phyloP scores from a whole-genome alignment of 2,888 invertebrate species.

The Alloscopus bannaensis region DNA sequence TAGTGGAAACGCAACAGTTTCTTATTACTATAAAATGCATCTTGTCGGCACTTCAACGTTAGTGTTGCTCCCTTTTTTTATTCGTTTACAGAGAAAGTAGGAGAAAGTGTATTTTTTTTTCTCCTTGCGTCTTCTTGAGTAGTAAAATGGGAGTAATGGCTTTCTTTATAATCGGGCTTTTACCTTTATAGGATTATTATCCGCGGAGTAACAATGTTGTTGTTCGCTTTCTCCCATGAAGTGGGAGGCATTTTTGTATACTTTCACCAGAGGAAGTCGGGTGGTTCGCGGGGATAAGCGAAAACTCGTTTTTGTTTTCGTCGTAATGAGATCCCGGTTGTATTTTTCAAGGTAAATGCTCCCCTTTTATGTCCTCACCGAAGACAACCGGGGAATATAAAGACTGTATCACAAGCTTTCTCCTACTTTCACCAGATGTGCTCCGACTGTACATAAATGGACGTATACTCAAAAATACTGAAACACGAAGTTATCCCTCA shows the following conservation, averaged over 20 bases:
- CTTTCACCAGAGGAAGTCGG: background rate
- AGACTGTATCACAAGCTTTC: background rate
- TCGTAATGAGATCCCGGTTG: conserved; percentile 35
- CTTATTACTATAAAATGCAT: conserved; percentile 38
- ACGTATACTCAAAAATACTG: background rate
- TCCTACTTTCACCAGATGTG: background rate
- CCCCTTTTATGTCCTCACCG: conserved; percentile 22
- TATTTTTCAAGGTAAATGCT: conserved; percentile 25
- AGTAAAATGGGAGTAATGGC: conserved; percentile 30
- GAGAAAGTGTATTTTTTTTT: background rate
- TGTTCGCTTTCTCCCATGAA: background rate
- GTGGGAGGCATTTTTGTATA: background rate
- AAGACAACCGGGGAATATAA: background rate
- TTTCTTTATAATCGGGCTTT: conserved; percentile 30
- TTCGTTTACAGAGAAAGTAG: background rate
- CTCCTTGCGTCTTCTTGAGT: conserved; percentile 6
- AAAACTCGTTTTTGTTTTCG: conserved; percentile 29
- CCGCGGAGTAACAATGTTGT: background rate
- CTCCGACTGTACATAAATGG: background rate
- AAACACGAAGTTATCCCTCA: background rate
- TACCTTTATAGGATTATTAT: conserved; percentile 25
- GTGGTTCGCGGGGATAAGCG: background rate
- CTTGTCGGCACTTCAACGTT: conserved; percentile 9
- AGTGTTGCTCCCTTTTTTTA: background rate
- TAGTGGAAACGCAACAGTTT: conserved; percentile 35